Evolutionary conservation across 2,888 invertebrate genomes (phyloP).

Genomic region (Drosophila bunnanda): DNA sequence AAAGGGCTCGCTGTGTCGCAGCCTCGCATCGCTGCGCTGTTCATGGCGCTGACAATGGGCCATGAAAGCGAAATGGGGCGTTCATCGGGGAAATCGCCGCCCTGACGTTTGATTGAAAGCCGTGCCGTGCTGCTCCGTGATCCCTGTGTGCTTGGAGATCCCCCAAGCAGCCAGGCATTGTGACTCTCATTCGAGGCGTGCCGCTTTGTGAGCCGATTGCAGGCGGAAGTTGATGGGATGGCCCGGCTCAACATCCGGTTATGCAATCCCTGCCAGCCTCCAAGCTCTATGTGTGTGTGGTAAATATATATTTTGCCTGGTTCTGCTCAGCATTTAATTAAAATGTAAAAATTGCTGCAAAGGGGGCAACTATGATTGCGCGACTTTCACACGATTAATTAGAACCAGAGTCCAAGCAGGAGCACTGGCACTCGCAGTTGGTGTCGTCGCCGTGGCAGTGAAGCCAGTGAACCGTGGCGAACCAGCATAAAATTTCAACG

Average conservation of each 20-base stretch:
- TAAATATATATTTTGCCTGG: slow-evolving; percentile 35
- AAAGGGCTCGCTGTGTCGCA: slow-evolving; percentile 61
- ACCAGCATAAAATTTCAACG: slow-evolving; percentile 51
- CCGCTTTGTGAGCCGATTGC: slow-evolving; percentile 56
- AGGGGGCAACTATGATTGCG: slow-evolving; percentile 34
- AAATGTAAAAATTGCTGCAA: slow-evolving; percentile 50
- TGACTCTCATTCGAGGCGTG: slow-evolving; percentile 57
- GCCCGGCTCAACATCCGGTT: slow-evolving; percentile 65
- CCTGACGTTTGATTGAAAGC: slow-evolving; percentile 61
- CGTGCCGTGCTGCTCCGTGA: background rate
- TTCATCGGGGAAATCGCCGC: slow-evolving; percentile 31
- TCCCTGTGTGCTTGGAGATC: slow-evolving; percentile 12
- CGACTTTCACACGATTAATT: slow-evolving; percentile 71
- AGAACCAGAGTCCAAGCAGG: slow-evolving; percentile 24
- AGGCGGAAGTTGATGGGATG: slow-evolving; percentile 66
- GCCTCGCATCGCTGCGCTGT: slow-evolving; percentile 19
- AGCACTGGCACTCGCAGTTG: background rate
- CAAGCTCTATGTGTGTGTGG: background rate
- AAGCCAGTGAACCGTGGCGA: slow-evolving; percentile 69
- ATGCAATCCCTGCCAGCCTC: slow-evolving; percentile 3
- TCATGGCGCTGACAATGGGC: slow-evolving; percentile 67
- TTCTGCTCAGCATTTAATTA: slow-evolving; percentile 60
- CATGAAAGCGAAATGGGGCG: slow-evolving; percentile 59
- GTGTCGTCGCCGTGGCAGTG: background rate
- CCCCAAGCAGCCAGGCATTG: slow-evolving; percentile 36